Evolutionary conservation across 2,888 invertebrate genomes (phyloP), one percentile per base, ranked within the genome.

Genomic region (Machimus atricapillus): DNA sequence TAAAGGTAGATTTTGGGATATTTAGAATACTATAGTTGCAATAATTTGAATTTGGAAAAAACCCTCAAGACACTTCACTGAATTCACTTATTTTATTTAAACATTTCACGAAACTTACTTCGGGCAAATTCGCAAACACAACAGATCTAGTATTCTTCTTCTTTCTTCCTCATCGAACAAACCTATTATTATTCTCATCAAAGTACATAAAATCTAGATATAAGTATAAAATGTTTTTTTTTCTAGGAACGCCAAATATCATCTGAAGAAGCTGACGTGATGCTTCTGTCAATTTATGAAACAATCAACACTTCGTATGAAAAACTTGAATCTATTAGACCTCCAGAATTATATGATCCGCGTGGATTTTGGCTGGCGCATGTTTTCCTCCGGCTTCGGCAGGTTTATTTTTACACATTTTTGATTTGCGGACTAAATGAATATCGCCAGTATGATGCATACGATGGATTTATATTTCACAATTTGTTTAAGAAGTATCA

Each of bases 391-490:
- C 83, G 87, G 77, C 58, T 88, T 1, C 27, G 81, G 1, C 27
- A 73, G 6, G 4, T 79, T 58, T 85, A 86, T 66, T 56, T 66
- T 8, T 85, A 87, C 52, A 73, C 87, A 0, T 81, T 88, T 46
- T 37, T 40, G 7, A 9, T 87, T n/a, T 88, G 87, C n/a, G 88
- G 88, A 4, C 40, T 88, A 31, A 85, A 78, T 76, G 27, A 85
- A 12, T 86, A 66, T 12, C 12, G 77, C 12, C 78, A 86, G 31
- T 9, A 23, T 19, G 56, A 58, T 6, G 40, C 78, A 43, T 88
- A 43, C 40, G 88, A 88, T 79, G 88, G 88, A 9, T 88, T 34
- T n/a, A 46, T 88, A 19, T 88, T 88, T 82, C 88, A 88, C 78
- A 88, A 87, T 83, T 86, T 88, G 87, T 87, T 85, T 77, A 14